Evolutionary conservation across 2,797 vertebrate genomes (phyloP).

Genomic region (Triplophysa yarkandensis): DNA sequence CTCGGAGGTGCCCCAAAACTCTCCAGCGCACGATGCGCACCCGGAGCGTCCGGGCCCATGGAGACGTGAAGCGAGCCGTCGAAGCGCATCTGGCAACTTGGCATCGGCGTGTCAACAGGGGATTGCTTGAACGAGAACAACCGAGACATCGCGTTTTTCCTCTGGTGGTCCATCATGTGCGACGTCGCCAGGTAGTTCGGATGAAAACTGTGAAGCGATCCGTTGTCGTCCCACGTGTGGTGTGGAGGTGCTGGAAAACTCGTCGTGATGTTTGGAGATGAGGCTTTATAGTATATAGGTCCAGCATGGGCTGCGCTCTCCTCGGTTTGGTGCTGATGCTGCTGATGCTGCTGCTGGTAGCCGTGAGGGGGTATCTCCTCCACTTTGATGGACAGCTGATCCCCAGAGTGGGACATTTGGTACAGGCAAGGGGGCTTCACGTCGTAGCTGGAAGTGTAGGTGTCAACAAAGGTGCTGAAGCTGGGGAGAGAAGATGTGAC

Average conservation of each 20-base stretch:
- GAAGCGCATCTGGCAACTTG: constrained; percentile 91
- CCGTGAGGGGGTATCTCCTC: constrained; percentile 89
- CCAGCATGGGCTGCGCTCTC: constrained; percentile 85
- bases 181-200: constrained; percentile 89
- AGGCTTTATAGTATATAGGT: constrained; percentile 90
- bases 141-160: constrained; percentile 87
- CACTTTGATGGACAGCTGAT: constrained; percentile 90
- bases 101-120: constrained; percentile 80
- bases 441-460: constrained; percentile 87
- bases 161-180: constrained; percentile 83
- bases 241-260: constrained; percentile 82
- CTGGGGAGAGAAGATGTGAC: constrained; percentile 83
- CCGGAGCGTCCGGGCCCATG: constrained; percentile 81
- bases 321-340: constrained; percentile 82
- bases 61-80: constrained; percentile 87
- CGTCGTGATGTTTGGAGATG: constrained; percentile 80
- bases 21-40: constrained; percentile 80
- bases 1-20: constrained; percentile 79
- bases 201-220: constrained; percentile 87
- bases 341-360: constrained; percentile 81
- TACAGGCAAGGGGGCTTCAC: constrained; percentile 94
- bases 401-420: constrained; percentile 88
- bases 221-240: constrained; percentile 89
- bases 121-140: constrained; percentile 93
- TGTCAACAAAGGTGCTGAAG: constrained; percentile 81